Evolutionary conservation across 2,888 invertebrate species (phyloP).

Genomic region (Mystacides longicornis): DNA sequence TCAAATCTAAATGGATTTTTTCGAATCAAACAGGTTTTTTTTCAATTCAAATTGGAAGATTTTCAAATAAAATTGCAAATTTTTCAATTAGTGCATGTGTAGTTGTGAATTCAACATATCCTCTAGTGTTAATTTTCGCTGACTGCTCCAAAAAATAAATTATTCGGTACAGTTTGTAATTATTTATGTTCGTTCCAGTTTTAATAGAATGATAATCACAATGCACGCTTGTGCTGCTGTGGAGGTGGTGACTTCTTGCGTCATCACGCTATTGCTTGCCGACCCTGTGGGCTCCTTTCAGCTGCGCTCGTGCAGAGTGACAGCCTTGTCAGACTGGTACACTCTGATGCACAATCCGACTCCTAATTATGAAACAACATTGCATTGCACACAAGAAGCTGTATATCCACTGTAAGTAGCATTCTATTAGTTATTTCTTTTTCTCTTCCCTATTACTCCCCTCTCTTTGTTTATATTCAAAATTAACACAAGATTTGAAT

Average conservation of each 20-base stretch:
- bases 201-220: slow-evolving; percentile 65
- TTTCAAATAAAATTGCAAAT: too few species aligned
- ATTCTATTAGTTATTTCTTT: too few species aligned
- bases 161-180: too few species aligned
- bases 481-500: not conserved
- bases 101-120: too few species aligned
- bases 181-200: too few species aligned
- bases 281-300: slow-evolving; percentile 73
- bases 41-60: too few species aligned
- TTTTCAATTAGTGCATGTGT: too few species aligned
- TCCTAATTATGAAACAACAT: slow-evolving; percentile 79
- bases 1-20: too few species aligned
- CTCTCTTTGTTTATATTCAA: not conserved
- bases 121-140: too few species aligned
- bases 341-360: slow-evolving; percentile 90
- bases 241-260: slow-evolving; percentile 70
- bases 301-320: slow-evolving; percentile 71
- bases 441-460: too few species aligned
- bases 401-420: slow-evolving; percentile 93
- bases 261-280: slow-evolving; percentile 70
- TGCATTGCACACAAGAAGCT: slow-evolving; percentile 96
- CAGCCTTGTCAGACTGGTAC: slow-evolving; percentile 91
- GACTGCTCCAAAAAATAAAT: too few species aligned
- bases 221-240: slow-evolving; percentile 76
- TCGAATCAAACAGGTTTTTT: too few species aligned